Base-by-base conservation (phyloP, 1,140 invertebrate species). In the Zaprionus ornatus region DNA sequence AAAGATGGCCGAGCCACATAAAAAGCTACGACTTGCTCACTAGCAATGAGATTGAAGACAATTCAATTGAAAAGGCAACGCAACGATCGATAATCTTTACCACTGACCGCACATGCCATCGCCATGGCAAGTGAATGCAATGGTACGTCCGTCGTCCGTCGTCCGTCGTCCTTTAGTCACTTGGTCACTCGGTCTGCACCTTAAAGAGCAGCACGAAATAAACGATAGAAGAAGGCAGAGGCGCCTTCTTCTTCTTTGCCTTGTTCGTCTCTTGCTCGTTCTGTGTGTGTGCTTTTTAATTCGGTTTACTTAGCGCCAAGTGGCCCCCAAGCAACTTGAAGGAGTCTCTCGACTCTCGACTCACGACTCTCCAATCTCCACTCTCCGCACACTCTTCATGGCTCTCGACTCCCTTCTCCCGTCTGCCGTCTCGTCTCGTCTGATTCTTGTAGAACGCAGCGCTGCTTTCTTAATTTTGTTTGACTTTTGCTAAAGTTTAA, bases 51-150 rank as follows among this genome's bases (percentile, higher is more conserved):
- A 92, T 88, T 88, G 82, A 92, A 92, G 87, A 92, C 90, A 92
- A 91, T 92, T 92, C 91, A 92, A 92, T 92, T 92, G 90, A 91
- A 91, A 90, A 73, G 78, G 59, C 81, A 90, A 35, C n/a, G 55
- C 21, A 57, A 74, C 61, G 84, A 87, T 88, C 84, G 85, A 87
- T 87, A 88, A 87, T 87, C 84, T 88, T 83, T 73, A 80, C 60
- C 80, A 80, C 73, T 87, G 84, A 87, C 84, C 84, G 69, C 82
- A 81, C 75, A 62, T 62, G 63, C 66, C 50, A 25, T 17, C 45
- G 23, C 64, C 56, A 50, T 40, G 12, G 25, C 29, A 45, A 71
- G 50, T 45, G 45, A 62, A 64, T 65, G 62, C 56, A 70, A 70
- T 45, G 13, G 40, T 15, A 1, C 37, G 13, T 5, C 15, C 13